These are phyloP conservation scores for Shinisaurus crocodilurus DNA, from an alignment of 2,113 vertebrate genomes.

Conservation along the genomic window DNA sequence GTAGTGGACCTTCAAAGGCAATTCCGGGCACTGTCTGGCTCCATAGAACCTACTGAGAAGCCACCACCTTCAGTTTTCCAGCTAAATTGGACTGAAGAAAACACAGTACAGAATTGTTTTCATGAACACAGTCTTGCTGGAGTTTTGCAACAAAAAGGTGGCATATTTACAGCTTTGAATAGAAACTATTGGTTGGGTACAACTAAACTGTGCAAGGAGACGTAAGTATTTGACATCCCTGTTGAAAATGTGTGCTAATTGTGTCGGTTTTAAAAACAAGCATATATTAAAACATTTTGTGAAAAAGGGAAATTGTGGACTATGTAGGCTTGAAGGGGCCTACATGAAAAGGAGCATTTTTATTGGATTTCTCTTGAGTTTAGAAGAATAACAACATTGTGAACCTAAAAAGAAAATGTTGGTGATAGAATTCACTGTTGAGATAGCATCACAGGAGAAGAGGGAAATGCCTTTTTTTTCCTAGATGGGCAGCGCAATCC, in stretches of 20 bases:
- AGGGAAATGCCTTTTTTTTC: constrained; percentile 4
- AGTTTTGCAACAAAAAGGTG: constrained; percentile 67
- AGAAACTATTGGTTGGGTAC: constrained; percentile 86
- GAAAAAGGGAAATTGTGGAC: neutral
- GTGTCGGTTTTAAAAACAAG: neutral
- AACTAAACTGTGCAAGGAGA: constrained; percentile 68
- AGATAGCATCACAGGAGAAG: neutral
- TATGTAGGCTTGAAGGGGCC: neutral
- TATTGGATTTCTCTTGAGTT: neutral
- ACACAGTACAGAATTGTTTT: constrained; percentile 78
- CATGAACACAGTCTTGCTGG: constrained; percentile 78
- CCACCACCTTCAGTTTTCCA: constrained; percentile 83
- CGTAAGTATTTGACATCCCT: constrained; percentile 69
- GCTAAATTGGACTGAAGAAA: constrained; percentile 85
- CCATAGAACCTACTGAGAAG: constrained; percentile 29
- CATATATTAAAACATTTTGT: constrained; percentile 12
- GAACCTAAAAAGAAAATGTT: constrained; percentile 47
- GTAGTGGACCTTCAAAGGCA: constrained; percentile 82
- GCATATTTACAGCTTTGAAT: constrained; percentile 65
- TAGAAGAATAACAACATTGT: constrained; percentile 26
- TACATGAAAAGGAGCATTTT: neutral
- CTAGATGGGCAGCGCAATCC: neutral
- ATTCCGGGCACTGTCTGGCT: constrained; percentile 79
- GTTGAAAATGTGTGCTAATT: neutral
- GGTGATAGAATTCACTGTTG: constrained; percentile 24